phyloP scores from a whole-genome alignment of 2,797 vertebrate genomes.

The Anguilla obscura region DNA sequence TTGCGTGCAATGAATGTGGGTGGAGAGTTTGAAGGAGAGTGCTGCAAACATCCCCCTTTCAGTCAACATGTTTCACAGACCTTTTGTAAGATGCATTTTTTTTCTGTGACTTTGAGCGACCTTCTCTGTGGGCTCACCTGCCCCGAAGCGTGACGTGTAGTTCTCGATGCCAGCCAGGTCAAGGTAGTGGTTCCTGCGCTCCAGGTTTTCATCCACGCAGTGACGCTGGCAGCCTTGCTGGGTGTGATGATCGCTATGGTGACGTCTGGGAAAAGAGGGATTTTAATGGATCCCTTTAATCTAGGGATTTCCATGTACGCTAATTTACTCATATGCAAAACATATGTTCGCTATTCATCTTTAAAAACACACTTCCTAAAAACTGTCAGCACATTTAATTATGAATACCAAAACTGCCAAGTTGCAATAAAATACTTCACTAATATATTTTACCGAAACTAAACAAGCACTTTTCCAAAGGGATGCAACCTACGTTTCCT shows the following conservation, averaged over 20 bases:
- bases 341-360: constrained; percentile 33
- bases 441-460: too few relatives aligned
- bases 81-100: too few relatives aligned
- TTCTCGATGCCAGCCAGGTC: constrained; percentile 98
- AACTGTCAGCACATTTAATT: neutral
- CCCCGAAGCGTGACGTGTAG: constrained; percentile 95
- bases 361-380: neutral
- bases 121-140: constrained; percentile 66
- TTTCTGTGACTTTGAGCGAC: too few relatives aligned
- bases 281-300: too few relatives aligned
- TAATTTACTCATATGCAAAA: too few relatives aligned
- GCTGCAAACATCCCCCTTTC: too few relatives aligned
- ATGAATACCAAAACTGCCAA: neutral
- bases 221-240: constrained; percentile 87
- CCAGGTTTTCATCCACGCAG: constrained; percentile 97
- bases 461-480: too few relatives aligned
- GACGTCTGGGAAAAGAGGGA: constrained; percentile 72
- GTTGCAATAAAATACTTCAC: neutral
- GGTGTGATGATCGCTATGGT: constrained; percentile 77
- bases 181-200: constrained; percentile 99
- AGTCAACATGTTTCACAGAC: too few relatives aligned
- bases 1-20: too few relatives aligned
- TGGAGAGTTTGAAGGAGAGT: too few relatives aligned
- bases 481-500: too few relatives aligned
- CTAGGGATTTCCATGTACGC: too few relatives aligned